Base-by-base conservation (phyloP, 2,113 vertebrate species). In the Oreochromis tanganicae region DNA sequence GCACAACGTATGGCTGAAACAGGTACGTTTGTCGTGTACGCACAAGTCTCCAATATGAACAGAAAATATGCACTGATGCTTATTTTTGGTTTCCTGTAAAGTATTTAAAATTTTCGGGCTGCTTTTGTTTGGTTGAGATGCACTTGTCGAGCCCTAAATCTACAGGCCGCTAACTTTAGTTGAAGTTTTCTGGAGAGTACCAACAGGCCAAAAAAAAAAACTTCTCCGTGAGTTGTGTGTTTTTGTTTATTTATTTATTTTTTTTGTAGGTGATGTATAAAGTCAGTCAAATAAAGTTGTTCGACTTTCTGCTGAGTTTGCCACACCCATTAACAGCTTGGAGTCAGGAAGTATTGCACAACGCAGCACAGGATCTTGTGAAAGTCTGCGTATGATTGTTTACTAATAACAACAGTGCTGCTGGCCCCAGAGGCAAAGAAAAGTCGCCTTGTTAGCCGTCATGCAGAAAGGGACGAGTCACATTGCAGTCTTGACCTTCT, bases 1-100 rank as follows among this genome's bases (percentile, higher is more conserved):
- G 82, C 95, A 94, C 61, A 85, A 87, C 6, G 89, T 97, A 54
- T 91, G 95, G 96, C 96, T 98, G 11, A 97, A 95, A 95, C 97
- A 97, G 90, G 95, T 94, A 90, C 11, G 94, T 91, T 17, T 32
- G 19, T 19, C 0, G 10, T 5, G 13, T 12, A 5, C n/a, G 7
- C 43, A 68, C 1, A 5, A 13, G 57, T 32, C 0, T 38, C 14
- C 12, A 21, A 13, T 8, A 21, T 43, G 4, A 24, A 52, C 5
- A 13, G 9, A 50, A 34, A 78, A 52, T 50, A 78, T 0, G 2
- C 4, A 7, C 9, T 9, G 9, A 32, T 46, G 52, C 14, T 46
- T 21, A 13, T 79, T 48, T 29, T 17, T 43, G 9, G 41, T 48
- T 75, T 48, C 9, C 14, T 32, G 29, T 29, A 0, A 34, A 9